Evolutionary conservation across 2,113 vertebrate species (phyloP).

Genomic region (Scatophagus argus): DNA sequence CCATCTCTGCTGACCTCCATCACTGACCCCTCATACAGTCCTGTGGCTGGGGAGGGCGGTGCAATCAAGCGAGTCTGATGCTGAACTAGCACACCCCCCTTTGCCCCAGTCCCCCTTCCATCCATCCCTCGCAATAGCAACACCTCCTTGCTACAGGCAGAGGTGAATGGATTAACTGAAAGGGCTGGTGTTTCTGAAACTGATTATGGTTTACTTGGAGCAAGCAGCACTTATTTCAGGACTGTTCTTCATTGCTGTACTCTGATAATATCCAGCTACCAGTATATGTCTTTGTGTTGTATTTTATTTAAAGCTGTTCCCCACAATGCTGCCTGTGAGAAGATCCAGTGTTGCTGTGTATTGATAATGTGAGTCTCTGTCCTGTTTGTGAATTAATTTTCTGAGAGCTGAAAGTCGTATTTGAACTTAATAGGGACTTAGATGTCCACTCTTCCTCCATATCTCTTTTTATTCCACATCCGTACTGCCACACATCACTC

Average conservation of each 20-base stretch:
- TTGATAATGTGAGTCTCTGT: slow-evolving; percentile 26
- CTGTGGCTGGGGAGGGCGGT: not conserved
- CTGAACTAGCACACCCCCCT: not conserved
- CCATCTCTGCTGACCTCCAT: slow-evolving; percentile 18
- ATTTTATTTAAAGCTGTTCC: slow-evolving; percentile 35
- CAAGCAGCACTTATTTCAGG: slow-evolving; percentile 22
- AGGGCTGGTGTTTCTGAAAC: slow-evolving; percentile 32
- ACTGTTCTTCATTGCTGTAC: slow-evolving; percentile 53
- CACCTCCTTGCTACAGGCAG: slow-evolving; percentile 4
- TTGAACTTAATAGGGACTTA: slow-evolving; percentile 60
- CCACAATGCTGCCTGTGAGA: slow-evolving; percentile 7
- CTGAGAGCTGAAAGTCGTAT: slow-evolving; percentile 59
- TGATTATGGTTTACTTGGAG: slow-evolving; percentile 69
- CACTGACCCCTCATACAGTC: not conserved
- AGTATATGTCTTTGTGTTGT: slow-evolving; percentile 37
- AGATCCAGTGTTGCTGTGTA: slow-evolving; percentile 30
- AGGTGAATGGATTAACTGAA: slow-evolving; percentile 32
- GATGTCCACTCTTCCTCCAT: slow-evolving; percentile 47
- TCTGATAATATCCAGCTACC: slow-evolving; percentile 55
- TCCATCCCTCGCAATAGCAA: not conserved
- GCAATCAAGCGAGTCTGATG: slow-evolving; percentile 7
- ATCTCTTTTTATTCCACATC: slow-evolving; percentile 50
- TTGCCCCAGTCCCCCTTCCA: not conserved
- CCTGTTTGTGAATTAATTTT: slow-evolving; percentile 62
- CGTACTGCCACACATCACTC: slow-evolving; percentile 50